Conservation (phyloP, 1,140 invertebrate genomes). For the Camponotus floridanus region DNA sequence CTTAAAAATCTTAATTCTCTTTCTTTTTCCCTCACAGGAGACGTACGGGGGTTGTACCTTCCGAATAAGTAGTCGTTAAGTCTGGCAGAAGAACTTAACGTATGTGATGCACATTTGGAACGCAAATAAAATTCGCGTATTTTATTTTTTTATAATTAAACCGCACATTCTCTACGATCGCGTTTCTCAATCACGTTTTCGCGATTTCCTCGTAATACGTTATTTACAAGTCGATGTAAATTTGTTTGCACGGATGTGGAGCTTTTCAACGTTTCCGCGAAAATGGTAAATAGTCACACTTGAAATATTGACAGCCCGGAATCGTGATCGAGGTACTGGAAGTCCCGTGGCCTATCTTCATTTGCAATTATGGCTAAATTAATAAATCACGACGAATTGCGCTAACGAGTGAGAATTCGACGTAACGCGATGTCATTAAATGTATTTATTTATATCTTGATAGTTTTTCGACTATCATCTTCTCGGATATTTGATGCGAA, state of each 20-base stretch:
- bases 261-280: conserved; percentile 8
- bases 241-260: not conserved
- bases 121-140: not conserved
- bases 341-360: conserved; percentile 28
- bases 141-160: conserved; percentile 9
- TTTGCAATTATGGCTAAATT: conserved; percentile 33
- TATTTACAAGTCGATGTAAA: conserved; percentile 7
- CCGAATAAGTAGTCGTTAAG: conserved; percentile 21
- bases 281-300: not conserved
- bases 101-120: not conserved
- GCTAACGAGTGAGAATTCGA: not conserved
- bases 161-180: no score
- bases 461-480: not conserved
- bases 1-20: conserved; percentile 72
- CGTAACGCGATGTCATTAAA: not conserved
- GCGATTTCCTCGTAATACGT: not conserved
- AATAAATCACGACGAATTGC: conserved; percentile 25
- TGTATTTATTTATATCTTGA: not conserved
- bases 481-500: not conserved
- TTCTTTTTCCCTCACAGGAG: conserved; percentile 2
- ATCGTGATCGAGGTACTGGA: conserved; percentile 38
- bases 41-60: not conserved
- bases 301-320: conserved; percentile 54
- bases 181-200: not conserved
- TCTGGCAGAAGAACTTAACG: conserved; percentile 10